phyloP scores from a whole-genome alignment of 2,797 vertebrate species.

The Coregonus suidteri region DNA sequence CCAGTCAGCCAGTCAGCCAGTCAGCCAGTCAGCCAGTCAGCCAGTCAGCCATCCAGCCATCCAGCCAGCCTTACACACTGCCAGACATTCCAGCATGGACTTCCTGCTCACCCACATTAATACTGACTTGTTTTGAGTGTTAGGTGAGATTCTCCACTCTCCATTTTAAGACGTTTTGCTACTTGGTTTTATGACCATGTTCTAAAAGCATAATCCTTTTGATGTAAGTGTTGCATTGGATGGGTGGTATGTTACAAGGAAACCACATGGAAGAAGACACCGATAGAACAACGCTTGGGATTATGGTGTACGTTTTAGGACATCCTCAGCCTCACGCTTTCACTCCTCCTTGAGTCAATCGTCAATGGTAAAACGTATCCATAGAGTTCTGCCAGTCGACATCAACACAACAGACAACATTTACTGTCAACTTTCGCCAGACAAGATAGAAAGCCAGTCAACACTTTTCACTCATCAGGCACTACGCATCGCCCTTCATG shows the following conservation, averaged over 20 bases:
- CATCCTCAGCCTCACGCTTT: neutral
- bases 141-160: slow-evolving; percentile 28
- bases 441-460: neutral
- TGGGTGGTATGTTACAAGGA: neutral
- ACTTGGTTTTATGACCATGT: slow-evolving; percentile 1
- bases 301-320: neutral
- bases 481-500: too few species aligned
- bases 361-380: neutral
- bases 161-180: slow-evolving; percentile 51
- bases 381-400: too few species aligned
- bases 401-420: too few species aligned
- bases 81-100: slow-evolving; percentile 50
- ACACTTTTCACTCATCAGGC: too few species aligned
- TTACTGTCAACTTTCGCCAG: too few species aligned
- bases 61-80: slow-evolving; percentile 19
- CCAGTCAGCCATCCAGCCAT: slow-evolving; percentile 4
- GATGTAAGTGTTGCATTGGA: neutral
- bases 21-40: neutral
- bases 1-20: too few species aligned
- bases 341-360: neutral
- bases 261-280: neutral
- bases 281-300: neutral
- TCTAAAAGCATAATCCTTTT: neutral
- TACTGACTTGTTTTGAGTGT: slow-evolving; percentile 46
- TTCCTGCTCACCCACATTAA: slow-evolving; percentile 38